A percentile compares a stretch with the other conserved stretches of the same genome.
Evolutionary conservation across 2,113 vertebrate genomes (phyloP).

Genomic region (Cryptotis parvus): DNA sequence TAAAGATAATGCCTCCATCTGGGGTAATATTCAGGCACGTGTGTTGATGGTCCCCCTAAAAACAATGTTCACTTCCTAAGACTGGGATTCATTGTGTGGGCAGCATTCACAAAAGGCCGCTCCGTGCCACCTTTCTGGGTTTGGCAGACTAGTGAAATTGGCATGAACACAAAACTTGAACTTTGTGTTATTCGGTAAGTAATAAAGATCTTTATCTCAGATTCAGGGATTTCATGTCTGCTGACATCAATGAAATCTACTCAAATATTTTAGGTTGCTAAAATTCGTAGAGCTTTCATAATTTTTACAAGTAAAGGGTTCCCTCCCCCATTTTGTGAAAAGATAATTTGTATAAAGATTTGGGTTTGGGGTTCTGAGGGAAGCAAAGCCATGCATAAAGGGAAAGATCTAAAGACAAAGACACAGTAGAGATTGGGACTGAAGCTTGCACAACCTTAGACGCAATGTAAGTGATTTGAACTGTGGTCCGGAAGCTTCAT

Average conservation of each 20-base stretch:
- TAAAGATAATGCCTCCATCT: not conserved
- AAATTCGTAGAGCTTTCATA: conserved; percentile 5
- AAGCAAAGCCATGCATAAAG: not conserved
- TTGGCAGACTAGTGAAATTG: not conserved
- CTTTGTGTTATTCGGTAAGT: not conserved
- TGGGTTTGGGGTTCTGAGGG: not conserved
- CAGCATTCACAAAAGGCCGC: not conserved
- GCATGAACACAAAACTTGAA: not conserved
- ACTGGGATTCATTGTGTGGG: not conserved
- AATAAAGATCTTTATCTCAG: conserved; percentile 7
- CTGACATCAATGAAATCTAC: not conserved
- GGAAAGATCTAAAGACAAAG: not conserved
- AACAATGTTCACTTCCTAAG: not conserved
- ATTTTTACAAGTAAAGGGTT: not conserved
- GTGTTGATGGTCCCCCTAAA: conserved; percentile 6
- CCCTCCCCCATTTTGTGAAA: conserved; percentile 11
- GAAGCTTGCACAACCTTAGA: not conserved
- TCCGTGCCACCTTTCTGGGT: not conserved
- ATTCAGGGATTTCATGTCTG: not conserved
- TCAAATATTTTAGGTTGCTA: not conserved
- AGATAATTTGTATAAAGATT: not conserved
- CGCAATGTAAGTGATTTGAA: not conserved
- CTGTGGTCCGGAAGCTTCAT: not conserved
- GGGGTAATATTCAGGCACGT: not conserved
- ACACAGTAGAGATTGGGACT: not conserved